Evolutionary conservation across 2,888 invertebrate species (phyloP), one percentile per base, ranked within the genome.

Genomic region (Leuctra nigra): DNA sequence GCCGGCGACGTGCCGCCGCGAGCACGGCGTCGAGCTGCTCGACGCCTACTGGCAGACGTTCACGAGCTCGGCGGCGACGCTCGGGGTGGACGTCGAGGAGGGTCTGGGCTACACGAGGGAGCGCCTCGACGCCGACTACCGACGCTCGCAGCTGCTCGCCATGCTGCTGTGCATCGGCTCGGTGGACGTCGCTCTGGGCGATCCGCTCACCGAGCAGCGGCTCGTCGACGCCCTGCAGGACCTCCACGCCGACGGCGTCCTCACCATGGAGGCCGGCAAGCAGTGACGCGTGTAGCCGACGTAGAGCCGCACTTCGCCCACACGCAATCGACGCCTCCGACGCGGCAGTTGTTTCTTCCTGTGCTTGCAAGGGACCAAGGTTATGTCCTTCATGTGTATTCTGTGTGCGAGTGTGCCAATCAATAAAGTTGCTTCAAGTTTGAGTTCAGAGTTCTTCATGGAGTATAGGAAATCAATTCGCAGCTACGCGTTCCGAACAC

Each of bases 121-220:
- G 44, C 75, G 77, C 61, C 69, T 83, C 13, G 73, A 72, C 38
- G 71, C 72, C 9, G 83, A 83, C 64, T 82, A 79, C 66, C 75
- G 77, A 59, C 72, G 77, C 57, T 87, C 87, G 0, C 85, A 87
- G 64, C 73, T 88, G 4, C 72, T 89, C 60, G 87, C 88, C n/a
- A 74, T 88, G 44, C 72, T 89, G 53, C 72, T 89, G 2, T 88
- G 88, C 66, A 86, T 89, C 58, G 89, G 89, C 20, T 87, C 87
- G 35, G 86, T 89, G 4, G 89, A 89, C 68, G 83, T 89, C 50
- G 89, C 88, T 4, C 72, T 89, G 16, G 87, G 87, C 1, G 84
- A 87, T 68, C 81, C 84, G 0, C 76, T 83, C 55, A 87, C 88
- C 24, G 89, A 89, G 68, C 81, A 82, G 64, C 78, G 89, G 53